Conservation (phyloP, 2,797 vertebrate species). For the Allobates femoralis region DNA sequence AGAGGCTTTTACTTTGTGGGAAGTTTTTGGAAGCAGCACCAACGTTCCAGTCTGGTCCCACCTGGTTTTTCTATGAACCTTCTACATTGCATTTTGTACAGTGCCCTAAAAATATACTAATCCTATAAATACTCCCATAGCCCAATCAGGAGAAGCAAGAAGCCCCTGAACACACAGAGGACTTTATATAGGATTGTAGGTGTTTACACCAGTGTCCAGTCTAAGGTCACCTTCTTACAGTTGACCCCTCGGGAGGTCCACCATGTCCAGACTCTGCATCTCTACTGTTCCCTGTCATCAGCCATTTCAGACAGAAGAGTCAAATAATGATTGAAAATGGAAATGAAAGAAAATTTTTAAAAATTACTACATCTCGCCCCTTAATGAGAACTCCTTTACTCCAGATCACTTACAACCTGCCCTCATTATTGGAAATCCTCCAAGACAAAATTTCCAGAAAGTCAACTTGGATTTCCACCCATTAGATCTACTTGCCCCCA, state of each 20-base stretch:
- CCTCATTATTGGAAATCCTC: no score
- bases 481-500: background rate
- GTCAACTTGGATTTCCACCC: background rate
- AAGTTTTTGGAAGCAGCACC: background rate
- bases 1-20: background rate
- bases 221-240: background rate
- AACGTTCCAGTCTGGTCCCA: background rate
- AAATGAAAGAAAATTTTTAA: no score
- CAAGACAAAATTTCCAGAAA: no score
- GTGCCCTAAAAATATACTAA: conserved; percentile 23
- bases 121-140: background rate
- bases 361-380: no score
- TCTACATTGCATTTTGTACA: background rate
- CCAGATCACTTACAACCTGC: no score
- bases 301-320: background rate
- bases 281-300: background rate
- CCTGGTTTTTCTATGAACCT: background rate
- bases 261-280: background rate
- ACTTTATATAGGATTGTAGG: background rate
- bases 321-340: no score
- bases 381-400: no score
- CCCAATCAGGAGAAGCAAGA: background rate
- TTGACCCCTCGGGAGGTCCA: background rate
- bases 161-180: no score
- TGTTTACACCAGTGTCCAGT: background rate